Base-by-base conservation (phyloP, 2,888 invertebrate genomes). In the Labia minor region DNA sequence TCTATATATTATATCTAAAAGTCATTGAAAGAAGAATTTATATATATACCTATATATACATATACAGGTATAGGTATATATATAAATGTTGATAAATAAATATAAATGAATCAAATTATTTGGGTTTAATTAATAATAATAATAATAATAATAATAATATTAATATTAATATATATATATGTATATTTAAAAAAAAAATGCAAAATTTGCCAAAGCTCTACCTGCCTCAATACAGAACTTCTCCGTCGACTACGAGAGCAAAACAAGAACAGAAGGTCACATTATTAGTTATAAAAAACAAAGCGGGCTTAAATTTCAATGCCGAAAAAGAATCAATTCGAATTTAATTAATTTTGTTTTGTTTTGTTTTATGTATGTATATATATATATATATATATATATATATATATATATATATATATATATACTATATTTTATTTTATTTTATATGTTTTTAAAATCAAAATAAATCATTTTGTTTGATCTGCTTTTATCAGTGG, bases 201-300 rank as follows among this genome's bases (percentile, higher is more conserved):
- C 49, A 67, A 67, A 62, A 65, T 64, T 69, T 70, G 70, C 71
- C 71, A 70, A 72, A 72, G 71, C 69, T 72, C 74, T 76, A 77
- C 77, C 77, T 78, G 78, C 78, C 78, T 78, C 75, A 78, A 74
- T 72, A 78, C 75, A 73, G 78, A 78, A 75, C 77, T 77, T 74
- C 78, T 76, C 74, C 78, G 75, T 74, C 77, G 75, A 75, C 76
- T 77, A 72, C 70, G 73, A 71, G 71, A 71, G 65, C 63, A 65
- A 66, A 62, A 68, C 49, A 66, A 26, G 26, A 63, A 37, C 61
- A 69, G 66, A 68, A 67, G 67, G 69, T 68, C 66, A 71, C 67
- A 68, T 64, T 65, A 70, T 68, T 70, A 70, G 68, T 68, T 66
- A 65, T 62, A 68, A 66, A 62, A 68, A 67, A 64, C 65, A 67